Conservation (phyloP, 2,797 vertebrate genomes). For the Cephalopachus bancanus region DNA sequence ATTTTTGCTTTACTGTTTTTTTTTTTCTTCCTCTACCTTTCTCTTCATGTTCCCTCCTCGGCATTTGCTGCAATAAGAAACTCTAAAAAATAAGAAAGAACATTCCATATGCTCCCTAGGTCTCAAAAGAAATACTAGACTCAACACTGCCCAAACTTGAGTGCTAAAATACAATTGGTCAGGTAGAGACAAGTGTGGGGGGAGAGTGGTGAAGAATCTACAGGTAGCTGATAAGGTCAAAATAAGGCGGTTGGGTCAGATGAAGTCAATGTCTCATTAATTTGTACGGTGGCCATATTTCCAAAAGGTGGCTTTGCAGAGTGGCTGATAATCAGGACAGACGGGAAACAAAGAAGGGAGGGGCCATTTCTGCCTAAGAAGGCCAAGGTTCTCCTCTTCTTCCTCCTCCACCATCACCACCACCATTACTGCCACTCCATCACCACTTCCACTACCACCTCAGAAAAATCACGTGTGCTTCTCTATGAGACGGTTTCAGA, state of each 20-base stretch:
- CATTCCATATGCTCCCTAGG: background rate
- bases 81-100: background rate
- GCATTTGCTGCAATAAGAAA: background rate
- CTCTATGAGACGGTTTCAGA: background rate
- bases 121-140: background rate
- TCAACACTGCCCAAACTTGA: background rate
- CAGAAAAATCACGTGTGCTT: background rate
- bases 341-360: background rate
- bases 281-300: background rate
- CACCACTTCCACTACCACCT: background rate
- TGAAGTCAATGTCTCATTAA: background rate
- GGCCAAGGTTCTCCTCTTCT: background rate
- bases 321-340: background rate
- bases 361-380: background rate
- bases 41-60: background rate
- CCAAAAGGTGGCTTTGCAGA: background rate
- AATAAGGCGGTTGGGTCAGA: background rate
- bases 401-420: fast-evolving
- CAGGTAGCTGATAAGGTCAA: background rate
- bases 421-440: fast-evolving
- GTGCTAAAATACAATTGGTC: background rate
- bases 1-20: background rate
- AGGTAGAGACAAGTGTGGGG: background rate
- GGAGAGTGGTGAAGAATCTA: background rate
- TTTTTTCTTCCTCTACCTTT: background rate